Evolutionary conservation across 2,888 invertebrate species (phyloP), one percentile per base, ranked within the genome.

Genomic region (Chrysina gloriosa): DNA sequence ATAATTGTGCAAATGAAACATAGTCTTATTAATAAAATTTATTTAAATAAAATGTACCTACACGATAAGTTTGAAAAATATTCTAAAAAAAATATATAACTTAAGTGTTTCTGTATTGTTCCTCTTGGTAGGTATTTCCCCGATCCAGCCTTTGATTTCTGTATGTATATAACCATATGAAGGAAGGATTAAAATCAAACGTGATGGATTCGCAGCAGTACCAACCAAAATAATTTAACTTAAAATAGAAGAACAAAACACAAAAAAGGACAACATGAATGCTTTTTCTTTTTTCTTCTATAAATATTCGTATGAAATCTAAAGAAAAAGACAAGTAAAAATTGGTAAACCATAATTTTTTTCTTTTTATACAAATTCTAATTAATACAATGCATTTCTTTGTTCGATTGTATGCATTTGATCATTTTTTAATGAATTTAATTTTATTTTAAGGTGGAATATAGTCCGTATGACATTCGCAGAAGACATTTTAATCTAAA

Each of bases 21-120:
- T 9, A 36, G 6, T 29, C 76, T 77, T 77, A 74, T 77, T 79
- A 79, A 79, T 79, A 79, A 80, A 80, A 79, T 80, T 80, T 79
- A 79, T 77, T 80, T 80, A 80, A 79, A 77, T 78, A 77, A 79
- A 73, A 58, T 74, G 75, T 77, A 77, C 79, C 79, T 79, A 79
- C 76, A 76, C 74, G 76, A 74, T 78, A 77, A 79, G 58, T 78
- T 78, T 64, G 70, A 70, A 75, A 65, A 54, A 65, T 39, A 58
- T 39, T 39, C 58, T 58, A 58, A 58, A 58, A 39, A 52, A 58
- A 58, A 58, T 39, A 36, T 39, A 58, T 58, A 58, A 58, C 39
- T 58, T 58, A 58, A 58, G 58, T 58, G 58, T 58, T 58, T 23
- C 27, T 45, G 47, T 42, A 56, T 54, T 47, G 25, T 45, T 54